These are phyloP conservation scores for Plagiodera versicolora DNA, from an alignment of 2,888 invertebrate genomes.

Conservation along the genomic window DNA sequence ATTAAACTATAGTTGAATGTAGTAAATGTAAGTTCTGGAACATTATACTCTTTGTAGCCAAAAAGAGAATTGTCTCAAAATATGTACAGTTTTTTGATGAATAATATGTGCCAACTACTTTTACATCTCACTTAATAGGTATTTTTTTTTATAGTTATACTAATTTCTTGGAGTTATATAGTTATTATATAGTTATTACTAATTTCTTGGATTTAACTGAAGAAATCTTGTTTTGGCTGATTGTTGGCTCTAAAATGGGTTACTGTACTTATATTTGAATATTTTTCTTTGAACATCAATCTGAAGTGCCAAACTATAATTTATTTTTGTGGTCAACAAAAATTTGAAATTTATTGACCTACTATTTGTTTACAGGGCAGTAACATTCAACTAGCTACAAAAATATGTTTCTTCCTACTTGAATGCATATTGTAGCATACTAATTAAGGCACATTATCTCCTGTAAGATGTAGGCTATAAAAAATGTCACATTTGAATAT, in stretches of 20 bases:
- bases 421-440: constrained; percentile 8
- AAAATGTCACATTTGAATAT: constrained; percentile 33
- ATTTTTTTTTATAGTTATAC: too few relatives aligned
- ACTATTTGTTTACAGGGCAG: constrained; percentile 10
- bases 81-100: background rate
- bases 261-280: too few relatives aligned
- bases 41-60: background rate
- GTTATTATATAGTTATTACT: constrained; percentile 26
- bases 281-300: too few relatives aligned
- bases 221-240: too few relatives aligned
- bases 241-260: too few relatives aligned
- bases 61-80: constrained; percentile 26
- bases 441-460: background rate
- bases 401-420: constrained; percentile 39
- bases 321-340: too few relatives aligned
- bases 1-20: background rate
- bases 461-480: constrained; percentile 23
- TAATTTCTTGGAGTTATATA: too few relatives aligned
- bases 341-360: background rate
- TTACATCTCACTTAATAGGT: too few relatives aligned
- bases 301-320: too few relatives aligned
- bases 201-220: constrained; percentile 31
- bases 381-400: background rate
- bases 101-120: too few relatives aligned
- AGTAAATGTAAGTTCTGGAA: background rate